Base-by-base conservation (phyloP, 2,888 invertebrate genomes). In the Pyrocoelia pectoralis region DNA sequence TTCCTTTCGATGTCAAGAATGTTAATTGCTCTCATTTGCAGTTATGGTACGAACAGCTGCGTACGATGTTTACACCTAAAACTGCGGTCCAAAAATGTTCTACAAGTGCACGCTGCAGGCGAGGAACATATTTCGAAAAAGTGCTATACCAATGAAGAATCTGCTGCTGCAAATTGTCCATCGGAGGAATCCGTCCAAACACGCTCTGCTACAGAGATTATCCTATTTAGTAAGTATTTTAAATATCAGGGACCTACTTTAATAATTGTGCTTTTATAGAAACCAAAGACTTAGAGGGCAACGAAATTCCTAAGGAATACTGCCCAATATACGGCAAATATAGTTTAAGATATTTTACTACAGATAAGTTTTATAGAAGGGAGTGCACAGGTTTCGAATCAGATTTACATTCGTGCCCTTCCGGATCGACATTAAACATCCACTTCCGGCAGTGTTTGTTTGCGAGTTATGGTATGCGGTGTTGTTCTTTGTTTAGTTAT, bases 291-390 rank as follows among this genome's bases (percentile, higher is more conserved):
- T 77, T 82, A 40, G 83, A 82, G 48, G 85, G 84, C 1, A 75
- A 78, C 41, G 77, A 81, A 28, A 84, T 85, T 28, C 80, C 82
- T 40, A 84, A 85, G 67, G 86, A 86, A 70, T 88, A 86, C 73
- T 89, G 89, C 66, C 88, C 89, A 10, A 84, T 89, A 61, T 85
- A 84, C 63, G 88, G 88, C 3, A 84, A 84, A 65, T 89, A 84
- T 77, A 83, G 83, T 61, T 85, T 88, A 69, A 84, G 82, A 13
- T 87, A 88, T 74, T 83, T 82, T 67, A 76, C 83, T 12, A 82
- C 84, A 68, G 85, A 84, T 68, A 72, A 68, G n/a, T 83, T 83
- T 8, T 79, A 78, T 24, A 79, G 79, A 41, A 77, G 81, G 13
- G 85, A 86, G 70, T 88, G 88, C 73, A 81, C 79, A 40, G 82